Evolutionary conservation across 2,797 vertebrate species (phyloP), one percentile per base, ranked within the genome.

Genomic region (Betta splendens): DNA sequence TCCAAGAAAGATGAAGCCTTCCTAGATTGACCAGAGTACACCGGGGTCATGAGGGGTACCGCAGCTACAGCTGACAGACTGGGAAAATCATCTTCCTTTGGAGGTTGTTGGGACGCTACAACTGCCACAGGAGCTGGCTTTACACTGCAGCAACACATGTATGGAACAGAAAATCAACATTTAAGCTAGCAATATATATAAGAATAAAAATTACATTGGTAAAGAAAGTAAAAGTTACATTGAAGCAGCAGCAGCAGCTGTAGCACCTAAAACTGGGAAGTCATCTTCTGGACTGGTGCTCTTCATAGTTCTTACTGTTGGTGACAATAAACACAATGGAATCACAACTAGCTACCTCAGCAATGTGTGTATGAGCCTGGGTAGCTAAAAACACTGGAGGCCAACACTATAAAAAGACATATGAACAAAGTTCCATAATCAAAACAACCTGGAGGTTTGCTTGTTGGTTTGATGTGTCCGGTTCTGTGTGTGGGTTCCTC

Each of bases 1-100:
- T 98, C 97, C 9, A 96, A 95, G 78, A 99, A 99, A 32, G 94
- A 89, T 0, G 91, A 92, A 0, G 76, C 71, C 76, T 86, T 95
- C 67, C 77, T 92, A 2, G 92, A 53, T 0, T 94, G 91, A 0
- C 82, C 81, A 0, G 92, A 84, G 50, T 97, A 98, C 0, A 87
- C 89, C 12, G 95, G 89, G 13, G 87, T 89, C 88, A 85, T 89
- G 62, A 59, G 92, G 61, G 43, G 47, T 2, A 91, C 5, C 1
- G 74, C 59, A 16, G 82, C 16, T 40, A 73, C 16, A 2, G 81
- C 45, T 1, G 92, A 92, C 48, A 99, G 87, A 71, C 96, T 96
- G 0, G 98, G 98, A 75, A 99, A 99, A 60, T 99, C 98, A 23
- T 98, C 98, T 56, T 98, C 96, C 66, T 97, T 95, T 32, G 98